phyloP scores from a whole-genome alignment of 2,113 vertebrate genomes.

The Hippocampus guttulatus region DNA sequence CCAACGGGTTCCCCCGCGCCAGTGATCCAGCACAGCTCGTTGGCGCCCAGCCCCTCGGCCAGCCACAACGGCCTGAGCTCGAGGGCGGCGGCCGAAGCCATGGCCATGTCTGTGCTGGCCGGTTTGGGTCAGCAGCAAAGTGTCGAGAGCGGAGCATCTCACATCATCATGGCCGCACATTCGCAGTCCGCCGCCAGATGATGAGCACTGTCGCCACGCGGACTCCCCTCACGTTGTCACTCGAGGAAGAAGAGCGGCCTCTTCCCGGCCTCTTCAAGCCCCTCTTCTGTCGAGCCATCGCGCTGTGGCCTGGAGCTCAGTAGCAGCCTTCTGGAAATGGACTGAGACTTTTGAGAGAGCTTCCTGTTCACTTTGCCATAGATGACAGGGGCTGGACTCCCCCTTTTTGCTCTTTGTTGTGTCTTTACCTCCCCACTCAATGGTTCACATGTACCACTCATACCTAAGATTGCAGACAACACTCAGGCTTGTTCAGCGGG shows the following conservation, averaged over 20 bases:
- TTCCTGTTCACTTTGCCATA: conserved; percentile 75
- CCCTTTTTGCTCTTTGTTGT: conserved; percentile 18
- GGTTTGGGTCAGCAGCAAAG: conserved; percentile 92
- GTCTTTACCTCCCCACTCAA: conserved; percentile 26
- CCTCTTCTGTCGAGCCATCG: conserved; percentile 48
- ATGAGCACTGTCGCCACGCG: conserved; percentile 70
- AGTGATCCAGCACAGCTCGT: conserved; percentile 91
- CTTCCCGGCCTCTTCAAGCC: conserved; percentile 14
- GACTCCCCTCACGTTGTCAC: conserved; percentile 48
- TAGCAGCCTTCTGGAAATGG: conserved; percentile 71
- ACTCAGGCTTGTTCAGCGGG: background rate
- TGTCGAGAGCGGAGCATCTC: conserved; percentile 74
- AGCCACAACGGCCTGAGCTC: conserved; percentile 83
- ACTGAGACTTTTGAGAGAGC: conserved; percentile 67
- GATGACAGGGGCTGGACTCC: conserved; percentile 78
- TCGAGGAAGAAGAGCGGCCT: conserved; percentile 42
- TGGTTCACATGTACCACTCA: conserved; percentile 14
- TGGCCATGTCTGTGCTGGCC: conserved; percentile 91
- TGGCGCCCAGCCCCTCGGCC: conserved; percentile 69
- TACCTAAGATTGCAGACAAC: background rate
- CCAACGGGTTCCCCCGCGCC: conserved; percentile 84
- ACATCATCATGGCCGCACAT: conserved; percentile 85
- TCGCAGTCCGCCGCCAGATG: conserved; percentile 94
- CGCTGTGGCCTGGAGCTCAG: conserved; percentile 69
- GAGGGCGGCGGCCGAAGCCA: conserved; percentile 89